Base-by-base conservation (phyloP, 1,140 invertebrate genomes). In the Conopomorpha cramerella region DNA sequence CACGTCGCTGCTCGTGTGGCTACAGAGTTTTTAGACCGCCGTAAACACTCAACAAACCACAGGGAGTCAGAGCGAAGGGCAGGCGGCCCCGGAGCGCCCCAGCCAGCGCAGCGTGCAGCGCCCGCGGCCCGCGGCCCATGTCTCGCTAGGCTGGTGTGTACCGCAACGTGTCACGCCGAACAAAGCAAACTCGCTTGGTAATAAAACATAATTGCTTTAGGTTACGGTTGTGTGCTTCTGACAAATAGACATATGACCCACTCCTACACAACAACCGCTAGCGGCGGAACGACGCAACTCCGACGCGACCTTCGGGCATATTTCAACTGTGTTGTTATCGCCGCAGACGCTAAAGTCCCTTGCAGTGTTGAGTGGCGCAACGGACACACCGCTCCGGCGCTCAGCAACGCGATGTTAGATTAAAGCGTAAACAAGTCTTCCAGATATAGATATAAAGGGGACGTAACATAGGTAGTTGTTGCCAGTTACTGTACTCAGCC, bases 361-460 rank as follows among this genome's bases (percentile, higher is more conserved):
- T 4, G 19, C 4, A 4, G 4, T 23, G 4, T 10, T 10, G 10
- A 23, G 4, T 23, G 19, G 30, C 8, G 13, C 31, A 8, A 13
- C 36, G n/a, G 16, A 2, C 19, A 11, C 3, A 1, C 17, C 13
- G 12, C 13, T 19, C 29, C 8, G n/a, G 8, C 14, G 33, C 11
- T 26, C n/a, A 36, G 46, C 44, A 51, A 54, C 49, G 40, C 41
- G 49, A 49, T 57, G 51, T 46, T 45, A 55, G 49, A 57, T 57
- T 52, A 52, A 45, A 50, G 40, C 41, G 49, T 50, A 57, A 57
- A 57, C 55, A 57, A 55, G 49, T 46, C 41, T 45, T 36, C 19
- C 19, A 23, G 19, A 23, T 23, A 23, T 23, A 23, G 19, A 4
- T 10, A 23, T 23, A 23, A 10, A 23, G n/a, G n/a, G n/a, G n/a